These are phyloP conservation scores for Drosophila peninsularis DNA, from an alignment of 2,888 invertebrate species.

Conservation along the genomic window DNA sequence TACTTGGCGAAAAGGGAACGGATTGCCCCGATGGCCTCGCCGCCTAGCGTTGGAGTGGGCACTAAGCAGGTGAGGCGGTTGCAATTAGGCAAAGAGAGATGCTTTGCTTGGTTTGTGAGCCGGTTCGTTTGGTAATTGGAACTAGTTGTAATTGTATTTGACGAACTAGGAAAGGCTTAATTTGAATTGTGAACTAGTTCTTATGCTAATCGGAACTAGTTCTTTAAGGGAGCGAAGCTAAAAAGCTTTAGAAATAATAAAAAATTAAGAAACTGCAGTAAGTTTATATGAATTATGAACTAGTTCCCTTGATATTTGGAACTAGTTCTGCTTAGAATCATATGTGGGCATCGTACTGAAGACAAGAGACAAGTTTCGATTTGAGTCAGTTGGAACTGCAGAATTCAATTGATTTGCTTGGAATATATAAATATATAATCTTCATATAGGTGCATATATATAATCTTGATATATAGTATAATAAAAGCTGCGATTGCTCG, in stretches of 20 bases:
- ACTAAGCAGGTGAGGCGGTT: slow-evolving; percentile 6
- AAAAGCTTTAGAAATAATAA: background rate
- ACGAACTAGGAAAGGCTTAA: background rate
- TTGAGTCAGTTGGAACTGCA: background rate
- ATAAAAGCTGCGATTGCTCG: slow-evolving; percentile 18
- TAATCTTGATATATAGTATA: slow-evolving; percentile 1
- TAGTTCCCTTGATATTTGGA: background rate
- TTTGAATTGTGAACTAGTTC: background rate
- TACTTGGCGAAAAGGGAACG: slow-evolving; percentile 1
- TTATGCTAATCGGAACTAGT: background rate
- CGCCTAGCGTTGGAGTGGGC: background rate
- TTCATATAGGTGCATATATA: background rate
- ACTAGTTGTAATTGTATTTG: background rate
- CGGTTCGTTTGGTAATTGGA: background rate
- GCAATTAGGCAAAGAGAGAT: slow-evolving; percentile 25
- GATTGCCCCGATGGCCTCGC: background rate
- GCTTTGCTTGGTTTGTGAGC: background rate
- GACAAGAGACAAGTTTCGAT: background rate
- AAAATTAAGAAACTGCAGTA: no score
- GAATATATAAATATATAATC: slow-evolving; percentile 2
- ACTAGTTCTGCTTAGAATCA: background rate
- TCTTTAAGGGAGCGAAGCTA: background rate
- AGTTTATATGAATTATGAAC: background rate
- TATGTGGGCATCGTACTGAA: no score
- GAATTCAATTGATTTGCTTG: background rate